Evolutionary conservation across 2,113 vertebrate genomes (phyloP).

Genomic region (Cavia aperea): DNA sequence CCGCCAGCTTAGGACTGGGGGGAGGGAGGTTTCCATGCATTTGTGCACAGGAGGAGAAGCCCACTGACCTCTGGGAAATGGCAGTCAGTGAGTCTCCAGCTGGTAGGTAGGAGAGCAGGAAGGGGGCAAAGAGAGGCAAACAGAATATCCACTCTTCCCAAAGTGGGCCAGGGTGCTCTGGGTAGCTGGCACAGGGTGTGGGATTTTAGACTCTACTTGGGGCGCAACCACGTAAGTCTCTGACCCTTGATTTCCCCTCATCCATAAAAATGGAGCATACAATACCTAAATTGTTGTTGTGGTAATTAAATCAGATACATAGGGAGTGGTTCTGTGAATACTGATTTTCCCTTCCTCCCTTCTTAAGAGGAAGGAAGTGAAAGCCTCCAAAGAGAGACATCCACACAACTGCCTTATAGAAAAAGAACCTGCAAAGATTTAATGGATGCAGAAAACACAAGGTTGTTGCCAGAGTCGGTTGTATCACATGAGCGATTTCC

Average conservation of each 20-base stretch:
- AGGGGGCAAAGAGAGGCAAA: fast-evolving
- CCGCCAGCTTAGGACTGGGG: neutral
- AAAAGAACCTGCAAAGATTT: conserved; percentile 56
- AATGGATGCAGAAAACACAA: conserved; percentile 49
- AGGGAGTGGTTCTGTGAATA: neutral
- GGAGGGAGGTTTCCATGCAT: neutral
- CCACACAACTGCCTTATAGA: neutral
- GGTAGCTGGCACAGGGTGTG: neutral
- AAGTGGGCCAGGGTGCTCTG: neutral
- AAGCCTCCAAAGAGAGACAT: conserved; percentile 13
- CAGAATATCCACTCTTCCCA: neutral
- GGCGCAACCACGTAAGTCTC: neutral
- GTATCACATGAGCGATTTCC: neutral
- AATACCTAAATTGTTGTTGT: neutral
- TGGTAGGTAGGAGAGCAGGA: neutral
- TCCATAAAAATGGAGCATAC: neutral
- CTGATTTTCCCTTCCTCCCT: neutral
- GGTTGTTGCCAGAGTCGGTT: conserved; percentile 30
- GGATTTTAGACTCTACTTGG: neutral
- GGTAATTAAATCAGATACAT: neutral
- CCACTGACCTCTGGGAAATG: neutral
- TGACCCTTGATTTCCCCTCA: neutral
- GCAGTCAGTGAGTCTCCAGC: neutral
- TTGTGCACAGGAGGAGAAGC: neutral
- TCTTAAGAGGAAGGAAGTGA: neutral